These are phyloP conservation scores for Brachionus asplanchnoidis DNA, from an alignment of 1,140 invertebrate species.

Conservation along the genomic window DNA sequence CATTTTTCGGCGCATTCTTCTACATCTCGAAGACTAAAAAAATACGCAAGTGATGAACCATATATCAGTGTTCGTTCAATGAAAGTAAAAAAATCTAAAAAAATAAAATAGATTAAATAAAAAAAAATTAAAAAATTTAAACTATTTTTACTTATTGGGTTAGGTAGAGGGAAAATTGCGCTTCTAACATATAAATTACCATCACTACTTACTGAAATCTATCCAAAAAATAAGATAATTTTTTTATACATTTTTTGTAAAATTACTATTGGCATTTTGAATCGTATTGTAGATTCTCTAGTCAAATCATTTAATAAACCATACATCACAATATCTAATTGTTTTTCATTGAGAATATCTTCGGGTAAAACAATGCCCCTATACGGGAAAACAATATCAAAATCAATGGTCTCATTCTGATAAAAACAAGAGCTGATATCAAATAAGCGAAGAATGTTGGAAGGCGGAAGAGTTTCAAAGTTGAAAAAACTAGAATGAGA, in stretches of 20 bases:
- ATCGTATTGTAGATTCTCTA: not conserved
- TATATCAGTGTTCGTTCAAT: not conserved
- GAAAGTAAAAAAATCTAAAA: not conserved
- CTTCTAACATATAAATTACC: constrained; percentile 7
- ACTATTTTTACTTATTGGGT: constrained; percentile 6
- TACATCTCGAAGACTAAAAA: not conserved
- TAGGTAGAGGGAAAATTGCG: not conserved
- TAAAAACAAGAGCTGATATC: not conserved
- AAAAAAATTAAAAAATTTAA: not conserved
- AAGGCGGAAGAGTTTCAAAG: not conserved
- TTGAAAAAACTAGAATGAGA: constrained; percentile 41
- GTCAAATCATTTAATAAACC: not conserved
- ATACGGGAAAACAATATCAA: constrained; percentile 25
- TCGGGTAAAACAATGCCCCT: not conserved
- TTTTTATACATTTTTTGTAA: not conserved
- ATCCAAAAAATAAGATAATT: not conserved
- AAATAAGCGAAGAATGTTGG: not conserved
- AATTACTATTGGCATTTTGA: not conserved
- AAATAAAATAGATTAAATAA: not conserved
- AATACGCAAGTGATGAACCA: not conserved
- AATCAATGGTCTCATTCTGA: not conserved
- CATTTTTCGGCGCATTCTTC: constrained; percentile 15
- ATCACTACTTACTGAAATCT: not conserved
- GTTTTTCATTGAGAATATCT: not conserved
- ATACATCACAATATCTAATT: not conserved